Evolutionary conservation across 2,113 vertebrate genomes (phyloP).

Genomic region (Toxotes chatareus): DNA sequence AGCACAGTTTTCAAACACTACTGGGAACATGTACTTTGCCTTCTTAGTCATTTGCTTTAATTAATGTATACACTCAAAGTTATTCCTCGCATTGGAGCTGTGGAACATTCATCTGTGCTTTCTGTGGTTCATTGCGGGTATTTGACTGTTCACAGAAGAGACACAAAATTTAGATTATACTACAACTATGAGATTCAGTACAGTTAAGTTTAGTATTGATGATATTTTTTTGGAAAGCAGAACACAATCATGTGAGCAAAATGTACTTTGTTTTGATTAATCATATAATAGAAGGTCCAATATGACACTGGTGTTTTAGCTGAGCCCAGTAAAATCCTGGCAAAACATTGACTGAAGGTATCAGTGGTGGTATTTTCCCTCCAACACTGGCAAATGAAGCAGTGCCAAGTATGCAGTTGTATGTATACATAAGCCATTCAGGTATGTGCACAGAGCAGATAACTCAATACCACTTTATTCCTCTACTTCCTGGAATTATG

Average conservation of each 20-base stretch:
- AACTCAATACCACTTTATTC: not conserved
- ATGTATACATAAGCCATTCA: slow-evolving; percentile 15
- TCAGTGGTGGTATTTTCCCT: not conserved
- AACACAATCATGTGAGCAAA: not conserved
- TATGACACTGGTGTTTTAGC: not conserved
- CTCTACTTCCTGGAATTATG: slow-evolving; percentile 12
- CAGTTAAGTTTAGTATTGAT: not conserved
- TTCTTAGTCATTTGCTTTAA: slow-evolving; percentile 12
- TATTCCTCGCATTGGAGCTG: not conserved
- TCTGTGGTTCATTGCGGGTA: too few species aligned
- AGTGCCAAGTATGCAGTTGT: not conserved
- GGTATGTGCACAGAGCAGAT: not conserved
- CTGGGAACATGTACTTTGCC: slow-evolving; percentile 5
- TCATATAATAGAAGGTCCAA: not conserved
- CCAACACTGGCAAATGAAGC: slow-evolving; percentile 18
- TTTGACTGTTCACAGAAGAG: not conserved
- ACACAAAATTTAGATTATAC: not conserved
- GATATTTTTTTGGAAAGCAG: not conserved
- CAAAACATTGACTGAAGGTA: slow-evolving; percentile 12
- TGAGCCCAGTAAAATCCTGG: slow-evolving; percentile 2
- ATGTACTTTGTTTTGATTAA: not conserved
- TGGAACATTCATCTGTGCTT: not conserved
- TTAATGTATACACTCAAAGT: slow-evolving; percentile 8
- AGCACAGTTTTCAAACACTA: slow-evolving; percentile 33
- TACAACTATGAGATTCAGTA: not conserved